A percentile compares a stretch with the other conserved stretches of the same genome.
Conservation (phyloP, 2,888 invertebrate species). For the Spodoptera littoralis region DNA sequence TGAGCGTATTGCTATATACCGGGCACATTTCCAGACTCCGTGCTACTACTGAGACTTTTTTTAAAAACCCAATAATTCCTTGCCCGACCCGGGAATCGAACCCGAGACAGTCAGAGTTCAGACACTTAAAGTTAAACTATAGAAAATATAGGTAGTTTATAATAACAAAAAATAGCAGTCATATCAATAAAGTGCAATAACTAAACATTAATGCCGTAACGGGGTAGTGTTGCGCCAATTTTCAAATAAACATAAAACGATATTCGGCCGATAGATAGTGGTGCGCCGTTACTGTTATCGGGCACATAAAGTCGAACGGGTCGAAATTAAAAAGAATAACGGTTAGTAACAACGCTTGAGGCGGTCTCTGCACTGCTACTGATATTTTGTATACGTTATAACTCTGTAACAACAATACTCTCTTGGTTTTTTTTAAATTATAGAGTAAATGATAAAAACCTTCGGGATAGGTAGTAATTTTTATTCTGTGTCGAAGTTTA, state of each 20-base stretch:
- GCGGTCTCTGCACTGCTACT: conserved; percentile 39
- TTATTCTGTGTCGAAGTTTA: too few species aligned
- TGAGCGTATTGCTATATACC: too few species aligned
- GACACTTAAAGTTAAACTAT: too few species aligned
- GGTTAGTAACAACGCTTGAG: conserved; percentile 62
- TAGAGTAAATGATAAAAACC: too few species aligned
- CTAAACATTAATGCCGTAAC: conserved; percentile 46
- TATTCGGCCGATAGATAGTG: conserved; percentile 67
- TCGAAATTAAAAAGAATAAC: conserved; percentile 78
- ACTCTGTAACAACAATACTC: conserved; percentile 24
- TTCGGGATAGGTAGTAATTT: neutral
- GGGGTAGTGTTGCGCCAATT: conserved; percentile 57
- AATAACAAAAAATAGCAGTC: neutral
- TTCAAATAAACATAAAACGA: conserved; percentile 76
- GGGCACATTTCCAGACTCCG: too few species aligned
- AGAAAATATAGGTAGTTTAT: too few species aligned
- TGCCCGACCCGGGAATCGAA: too few species aligned
- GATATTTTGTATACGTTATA: conserved; percentile 48
- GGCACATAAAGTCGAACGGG: conserved; percentile 73
- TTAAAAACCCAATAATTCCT: too few species aligned
- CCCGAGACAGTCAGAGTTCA: too few species aligned
- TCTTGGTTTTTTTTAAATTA: too few species aligned
- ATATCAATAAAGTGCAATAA: conserved; percentile 16
- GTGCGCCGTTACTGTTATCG: conserved; percentile 53
- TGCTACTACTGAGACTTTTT: too few species aligned